Evolutionary conservation across 1,140 invertebrate genomes (phyloP).

Genomic region (Pachyrhynchus sulphureomaculatus): DNA sequence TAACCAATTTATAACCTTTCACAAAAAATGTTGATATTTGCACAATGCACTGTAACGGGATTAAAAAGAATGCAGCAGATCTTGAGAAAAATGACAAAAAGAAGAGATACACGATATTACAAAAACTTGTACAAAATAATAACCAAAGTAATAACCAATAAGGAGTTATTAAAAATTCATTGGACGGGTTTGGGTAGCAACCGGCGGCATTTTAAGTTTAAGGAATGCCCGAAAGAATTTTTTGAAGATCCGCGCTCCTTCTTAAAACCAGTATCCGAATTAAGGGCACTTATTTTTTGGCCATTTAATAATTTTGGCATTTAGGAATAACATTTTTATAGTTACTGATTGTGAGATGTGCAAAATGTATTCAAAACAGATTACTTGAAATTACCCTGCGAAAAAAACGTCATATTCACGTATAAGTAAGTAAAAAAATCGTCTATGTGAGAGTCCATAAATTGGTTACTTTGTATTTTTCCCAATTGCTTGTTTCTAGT

Average conservation of each 20-base stretch:
- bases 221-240: slow-evolving; percentile 24
- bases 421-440: no score
- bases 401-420: no score
- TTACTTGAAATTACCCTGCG: no score
- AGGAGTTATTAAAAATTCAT: slow-evolving; percentile 28
- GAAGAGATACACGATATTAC: slow-evolving; percentile 9
- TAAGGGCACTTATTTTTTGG: slow-evolving; percentile 27
- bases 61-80: background rate
- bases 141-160: slow-evolving; percentile 24
- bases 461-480: no score
- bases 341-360: no score
- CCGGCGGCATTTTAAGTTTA: slow-evolving; percentile 21
- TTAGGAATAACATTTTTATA: no score
- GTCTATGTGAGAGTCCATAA: no score
- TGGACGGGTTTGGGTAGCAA: slow-evolving; percentile 23
- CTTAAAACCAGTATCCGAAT: slow-evolving; percentile 24
- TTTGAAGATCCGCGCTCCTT: slow-evolving; percentile 9
- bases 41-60: no score
- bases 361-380: no score
- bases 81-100: slow-evolving; percentile 17
- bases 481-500: no score
- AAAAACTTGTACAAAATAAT: slow-evolving; percentile 29
- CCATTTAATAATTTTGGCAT: slow-evolving; percentile 19
- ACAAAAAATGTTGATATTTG: no score
- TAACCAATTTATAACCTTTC: no score